A percentile compares a stretch with the other conserved stretches of the same genome.
Evolutionary conservation across 2,113 vertebrate species (phyloP).

Genomic region (Saimiri boliviensis): DNA sequence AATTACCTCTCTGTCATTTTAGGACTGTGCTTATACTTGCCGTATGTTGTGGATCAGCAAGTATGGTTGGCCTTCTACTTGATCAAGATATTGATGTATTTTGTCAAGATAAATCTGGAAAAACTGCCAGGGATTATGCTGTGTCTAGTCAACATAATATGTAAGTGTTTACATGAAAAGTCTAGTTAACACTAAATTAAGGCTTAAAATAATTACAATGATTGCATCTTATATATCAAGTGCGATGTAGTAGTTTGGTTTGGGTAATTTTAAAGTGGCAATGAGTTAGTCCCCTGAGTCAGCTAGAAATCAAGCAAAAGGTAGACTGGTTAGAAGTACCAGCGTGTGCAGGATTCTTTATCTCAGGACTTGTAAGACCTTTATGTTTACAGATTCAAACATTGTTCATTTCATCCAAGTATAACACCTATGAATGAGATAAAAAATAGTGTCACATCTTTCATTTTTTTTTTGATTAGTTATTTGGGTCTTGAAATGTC

Average conservation of each 20-base stretch:
- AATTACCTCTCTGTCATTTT: neutral
- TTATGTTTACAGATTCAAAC: neutral
- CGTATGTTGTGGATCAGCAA: neutral
- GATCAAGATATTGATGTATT: neutral
- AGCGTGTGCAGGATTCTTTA: neutral
- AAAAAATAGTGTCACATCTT: neutral
- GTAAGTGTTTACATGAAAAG: neutral
- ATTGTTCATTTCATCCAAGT: neutral
- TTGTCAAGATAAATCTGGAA: neutral
- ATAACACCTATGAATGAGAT: neutral
- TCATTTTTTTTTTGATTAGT: neutral
- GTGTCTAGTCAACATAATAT: neutral
- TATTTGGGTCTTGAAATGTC: neutral
- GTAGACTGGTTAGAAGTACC: neutral
- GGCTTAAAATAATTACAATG: neutral
- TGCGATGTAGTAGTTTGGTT: neutral
- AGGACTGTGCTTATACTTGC: neutral
- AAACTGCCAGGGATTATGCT: neutral
- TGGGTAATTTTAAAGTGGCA: neutral
- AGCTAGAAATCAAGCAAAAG: neutral
- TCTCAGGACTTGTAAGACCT: neutral
- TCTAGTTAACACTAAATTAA: neutral
- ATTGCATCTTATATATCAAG: neutral
- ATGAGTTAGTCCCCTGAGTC: neutral
- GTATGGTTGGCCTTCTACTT: neutral